A percentile compares a stretch with the other conserved stretches of the same genome.
These are phyloP conservation scores for Plestiodon gilberti DNA, from an alignment of 2,113 vertebrate genomes.

Conservation along the genomic window DNA sequence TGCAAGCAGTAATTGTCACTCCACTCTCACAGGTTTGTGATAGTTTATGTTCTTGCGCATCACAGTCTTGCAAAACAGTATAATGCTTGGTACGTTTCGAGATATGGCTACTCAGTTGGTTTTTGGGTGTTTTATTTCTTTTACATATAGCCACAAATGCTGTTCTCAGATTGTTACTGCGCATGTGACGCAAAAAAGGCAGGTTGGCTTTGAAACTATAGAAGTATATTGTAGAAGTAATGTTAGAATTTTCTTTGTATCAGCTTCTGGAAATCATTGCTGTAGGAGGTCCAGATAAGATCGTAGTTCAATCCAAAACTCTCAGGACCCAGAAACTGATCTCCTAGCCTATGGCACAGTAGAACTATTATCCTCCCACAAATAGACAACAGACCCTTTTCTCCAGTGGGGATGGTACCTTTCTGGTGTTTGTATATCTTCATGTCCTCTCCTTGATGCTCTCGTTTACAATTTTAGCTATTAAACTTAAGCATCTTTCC, in stretches of 20 bases:
- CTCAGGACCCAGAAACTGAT: neutral
- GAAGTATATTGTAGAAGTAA: too few relatives aligned
- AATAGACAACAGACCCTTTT: neutral
- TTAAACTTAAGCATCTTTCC: neutral
- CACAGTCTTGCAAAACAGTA: neutral
- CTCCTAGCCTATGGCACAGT: neutral
- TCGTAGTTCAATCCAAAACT: neutral
- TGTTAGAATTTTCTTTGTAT: neutral
- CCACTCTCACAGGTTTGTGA: neutral
- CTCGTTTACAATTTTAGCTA: neutral
- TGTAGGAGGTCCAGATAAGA: neutral
- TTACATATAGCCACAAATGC: neutral
- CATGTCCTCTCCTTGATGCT: neutral
- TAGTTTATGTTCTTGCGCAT: neutral
- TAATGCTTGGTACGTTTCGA: neutral
- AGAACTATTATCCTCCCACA: neutral
- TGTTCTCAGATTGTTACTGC: neutral
- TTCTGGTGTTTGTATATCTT: neutral
- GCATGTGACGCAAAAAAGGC: neutral
- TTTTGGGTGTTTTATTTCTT: neutral
- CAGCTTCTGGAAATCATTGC: neutral
- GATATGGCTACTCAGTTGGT: too few relatives aligned
- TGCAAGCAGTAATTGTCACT: neutral
- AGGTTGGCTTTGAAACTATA: neutral
- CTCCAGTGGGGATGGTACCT: neutral